Evolutionary conservation across 1,140 invertebrate genomes (phyloP).

Genomic region (Theocolax elegans): DNA sequence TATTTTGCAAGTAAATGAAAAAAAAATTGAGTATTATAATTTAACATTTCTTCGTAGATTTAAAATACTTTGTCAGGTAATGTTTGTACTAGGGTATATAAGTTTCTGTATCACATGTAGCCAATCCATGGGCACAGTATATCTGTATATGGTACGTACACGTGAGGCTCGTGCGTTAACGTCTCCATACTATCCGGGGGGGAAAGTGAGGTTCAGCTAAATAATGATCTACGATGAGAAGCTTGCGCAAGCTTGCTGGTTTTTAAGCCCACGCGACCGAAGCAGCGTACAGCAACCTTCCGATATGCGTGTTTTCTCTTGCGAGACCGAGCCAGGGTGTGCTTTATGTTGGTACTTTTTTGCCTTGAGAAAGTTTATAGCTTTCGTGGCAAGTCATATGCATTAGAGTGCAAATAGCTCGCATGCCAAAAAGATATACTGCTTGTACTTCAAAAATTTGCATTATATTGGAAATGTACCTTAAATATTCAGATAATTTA

Average conservation of each 20-base stretch:
- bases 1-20: too few species aligned
- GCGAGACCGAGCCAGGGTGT: not conserved
- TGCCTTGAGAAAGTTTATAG: slow-evolving; percentile 24
- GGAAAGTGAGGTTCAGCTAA: slow-evolving; percentile 50
- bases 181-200: not conserved
- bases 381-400: slow-evolving; percentile 3
- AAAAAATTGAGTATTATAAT: too few species aligned
- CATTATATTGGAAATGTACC: too few species aligned
- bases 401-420: slow-evolving; percentile 18
- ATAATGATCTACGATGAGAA: slow-evolving; percentile 60
- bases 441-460: too few species aligned
- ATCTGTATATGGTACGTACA: slow-evolving; percentile 20
- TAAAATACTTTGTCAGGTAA: too few species aligned
- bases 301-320: slow-evolving; percentile 8
- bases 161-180: not conserved
- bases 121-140: not conserved
- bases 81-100: too few species aligned
- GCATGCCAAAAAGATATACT: too few species aligned
- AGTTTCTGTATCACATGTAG: slow-evolving; percentile 6
- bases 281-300: not conserved
- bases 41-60: too few species aligned
- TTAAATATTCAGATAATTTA: too few species aligned
- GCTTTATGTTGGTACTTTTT: not conserved
- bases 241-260: not conserved
- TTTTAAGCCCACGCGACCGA: not conserved